A percentile compares a stretch with the other conserved stretches of the same genome.
Evolutionary conservation across 2,888 invertebrate genomes (phyloP).

Genomic region (Therioaphis trifolii): DNA sequence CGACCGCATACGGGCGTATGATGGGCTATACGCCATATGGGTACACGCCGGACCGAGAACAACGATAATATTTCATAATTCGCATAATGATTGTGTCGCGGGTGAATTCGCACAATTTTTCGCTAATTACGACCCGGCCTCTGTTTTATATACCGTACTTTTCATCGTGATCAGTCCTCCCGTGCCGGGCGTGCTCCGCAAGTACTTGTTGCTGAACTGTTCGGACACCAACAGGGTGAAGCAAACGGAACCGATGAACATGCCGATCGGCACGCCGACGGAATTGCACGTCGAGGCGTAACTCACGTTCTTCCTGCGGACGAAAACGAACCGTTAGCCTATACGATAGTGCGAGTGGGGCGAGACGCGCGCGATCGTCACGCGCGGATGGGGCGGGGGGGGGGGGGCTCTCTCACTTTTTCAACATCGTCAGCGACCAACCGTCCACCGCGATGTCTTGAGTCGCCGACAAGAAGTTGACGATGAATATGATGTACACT

Average conservation of each 20-base stretch:
- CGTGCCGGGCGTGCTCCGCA: conserved; percentile 71
- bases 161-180: conserved; percentile 15
- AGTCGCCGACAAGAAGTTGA: conserved; percentile 97
- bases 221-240: conserved; percentile 96
- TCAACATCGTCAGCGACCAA: conserved; percentile 98
- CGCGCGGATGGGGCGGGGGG: too few relatives aligned
- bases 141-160: neutral
- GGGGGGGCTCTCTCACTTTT: conserved; percentile 74
- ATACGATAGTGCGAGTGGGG: neutral
- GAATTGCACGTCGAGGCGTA: conserved; percentile 99
- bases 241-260: conserved; percentile 94
- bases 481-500: conserved; percentile 85
- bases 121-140: neutral
- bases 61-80: neutral
- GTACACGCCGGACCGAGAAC: too few relatives aligned
- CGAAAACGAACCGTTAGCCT: conserved; percentile 13
- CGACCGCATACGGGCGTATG: too few relatives aligned
- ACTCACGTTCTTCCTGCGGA: conserved; percentile 88
- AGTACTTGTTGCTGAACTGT: conserved; percentile 93
- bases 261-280: conserved; percentile 97
- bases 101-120: too few relatives aligned
- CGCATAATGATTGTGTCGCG: too few relatives aligned
- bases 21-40: too few relatives aligned
- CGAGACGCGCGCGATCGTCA: too few relatives aligned
- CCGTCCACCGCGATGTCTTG: conserved; percentile 99